These are phyloP conservation scores for Mustela lutreola DNA, from an alignment of 2,113 vertebrate species.

Conservation along the genomic window DNA sequence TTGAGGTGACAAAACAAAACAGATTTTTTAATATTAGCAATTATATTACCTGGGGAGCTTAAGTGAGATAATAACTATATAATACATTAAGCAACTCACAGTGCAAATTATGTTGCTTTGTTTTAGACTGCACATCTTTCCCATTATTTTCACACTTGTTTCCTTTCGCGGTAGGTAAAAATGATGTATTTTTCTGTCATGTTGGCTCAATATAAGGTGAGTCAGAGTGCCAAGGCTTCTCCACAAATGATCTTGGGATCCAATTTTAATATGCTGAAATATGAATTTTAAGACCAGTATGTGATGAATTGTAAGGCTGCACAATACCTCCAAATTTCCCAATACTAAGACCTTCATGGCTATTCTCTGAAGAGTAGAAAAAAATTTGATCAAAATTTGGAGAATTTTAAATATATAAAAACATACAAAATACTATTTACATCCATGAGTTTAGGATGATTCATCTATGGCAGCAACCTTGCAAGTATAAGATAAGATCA, in stretches of 20 bases:
- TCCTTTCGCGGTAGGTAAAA: slow-evolving; percentile 70
- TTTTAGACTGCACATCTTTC: slow-evolving; percentile 64
- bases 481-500: background rate
- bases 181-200: slow-evolving; percentile 66
- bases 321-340: slow-evolving; percentile 42
- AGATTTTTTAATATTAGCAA: slow-evolving; percentile 74
- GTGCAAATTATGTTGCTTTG: slow-evolving; percentile 76
- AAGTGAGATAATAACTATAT: slow-evolving; percentile 73
- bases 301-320: slow-evolving; percentile 60
- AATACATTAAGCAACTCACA: slow-evolving; percentile 71
- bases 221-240: slow-evolving; percentile 51
- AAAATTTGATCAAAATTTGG: slow-evolving; percentile 66
- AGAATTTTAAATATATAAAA: slow-evolving; percentile 65
- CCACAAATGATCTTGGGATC: slow-evolving; percentile 58
- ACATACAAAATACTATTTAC: background rate
- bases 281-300: slow-evolving; percentile 72
- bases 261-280: slow-evolving; percentile 52
- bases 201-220: slow-evolving; percentile 70
- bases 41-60: slow-evolving; percentile 77
- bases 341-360: slow-evolving; percentile 21
- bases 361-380: slow-evolving; percentile 50
- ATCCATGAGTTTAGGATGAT: slow-evolving; percentile 19
- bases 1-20: slow-evolving; percentile 78
- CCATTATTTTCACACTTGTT: slow-evolving; percentile 74
- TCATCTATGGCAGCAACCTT: background rate